phyloP scores from a whole-genome alignment of 2,888 invertebrate species.

The Dichetophora obliterata region DNA sequence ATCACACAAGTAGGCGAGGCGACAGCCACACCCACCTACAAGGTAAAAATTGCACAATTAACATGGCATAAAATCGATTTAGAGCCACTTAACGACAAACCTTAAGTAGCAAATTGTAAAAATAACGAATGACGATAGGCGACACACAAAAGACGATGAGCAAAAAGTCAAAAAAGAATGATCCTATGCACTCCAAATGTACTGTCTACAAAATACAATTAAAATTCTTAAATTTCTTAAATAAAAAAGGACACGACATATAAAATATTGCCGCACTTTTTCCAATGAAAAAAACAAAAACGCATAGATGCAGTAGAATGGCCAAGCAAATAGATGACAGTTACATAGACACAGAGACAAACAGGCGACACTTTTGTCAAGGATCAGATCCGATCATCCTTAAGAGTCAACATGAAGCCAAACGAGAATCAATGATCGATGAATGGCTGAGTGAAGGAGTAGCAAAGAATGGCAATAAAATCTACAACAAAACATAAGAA shows the following conservation, averaged over 20 bases:
- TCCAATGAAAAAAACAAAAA: constrained; percentile 1
- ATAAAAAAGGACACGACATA: constrained; percentile 5
- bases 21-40: constrained; percentile 14
- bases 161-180: neutral
- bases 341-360: constrained; percentile 11
- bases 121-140: neutral
- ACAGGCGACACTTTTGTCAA: constrained; percentile 31
- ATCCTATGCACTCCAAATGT: neutral
- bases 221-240: constrained; percentile 33
- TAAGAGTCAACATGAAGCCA: neutral
- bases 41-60: constrained; percentile 56
- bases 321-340: neutral
- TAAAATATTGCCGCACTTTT: constrained; percentile 30
- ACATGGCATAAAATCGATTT: constrained; percentile 53
- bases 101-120: neutral
- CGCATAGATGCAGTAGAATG: neutral
- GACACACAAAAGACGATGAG: neutral
- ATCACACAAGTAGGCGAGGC: constrained; percentile 15
- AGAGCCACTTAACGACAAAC: constrained; percentile 64
- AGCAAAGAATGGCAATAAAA: constrained; percentile 36
- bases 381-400: constrained; percentile 17
- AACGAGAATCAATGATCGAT: constrained; percentile 26
- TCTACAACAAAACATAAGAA: constrained; percentile 14
- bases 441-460: neutral
- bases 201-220: constrained; percentile 5